These are phyloP conservation scores for Excalfactoria chinensis DNA, from an alignment of 2,113 vertebrate genomes.

Conservation along the genomic window DNA sequence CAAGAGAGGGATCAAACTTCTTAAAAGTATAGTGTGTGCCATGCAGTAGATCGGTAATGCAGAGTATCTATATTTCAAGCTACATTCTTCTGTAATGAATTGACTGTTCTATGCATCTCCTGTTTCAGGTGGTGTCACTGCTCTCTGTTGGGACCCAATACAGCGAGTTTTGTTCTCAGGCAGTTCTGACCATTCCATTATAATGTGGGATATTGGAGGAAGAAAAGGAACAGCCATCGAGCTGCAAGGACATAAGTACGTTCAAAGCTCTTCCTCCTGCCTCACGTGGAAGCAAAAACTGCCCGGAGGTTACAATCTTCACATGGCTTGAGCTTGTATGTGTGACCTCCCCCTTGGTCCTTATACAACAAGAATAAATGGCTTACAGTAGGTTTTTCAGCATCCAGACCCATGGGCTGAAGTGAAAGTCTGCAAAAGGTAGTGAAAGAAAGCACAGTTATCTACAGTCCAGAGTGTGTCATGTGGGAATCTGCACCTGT, in stretches of 20 bases:
- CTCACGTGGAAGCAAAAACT: slow-evolving; percentile 17
- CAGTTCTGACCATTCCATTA: slow-evolving; percentile 97
- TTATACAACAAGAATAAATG: neutral
- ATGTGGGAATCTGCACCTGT: neutral
- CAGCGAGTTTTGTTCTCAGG: slow-evolving; percentile 94
- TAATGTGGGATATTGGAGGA: slow-evolving; percentile 99
- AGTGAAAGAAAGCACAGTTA: neutral
- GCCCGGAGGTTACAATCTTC: neutral
- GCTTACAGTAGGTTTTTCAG: neutral
- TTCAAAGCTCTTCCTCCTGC: slow-evolving; percentile 5
- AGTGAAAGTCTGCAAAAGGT: neutral
- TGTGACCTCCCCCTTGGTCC: neutral
- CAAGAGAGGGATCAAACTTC: neutral
- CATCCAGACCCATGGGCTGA: neutral
- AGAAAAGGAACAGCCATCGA: slow-evolving; percentile 98
- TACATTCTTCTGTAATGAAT: neutral
- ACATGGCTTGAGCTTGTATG: neutral
- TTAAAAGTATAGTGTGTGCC: neutral
- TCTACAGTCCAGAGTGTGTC: neutral
- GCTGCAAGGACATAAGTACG: slow-evolving; percentile 97
- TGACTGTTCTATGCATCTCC: neutral
- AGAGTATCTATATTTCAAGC: neutral
- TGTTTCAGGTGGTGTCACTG: slow-evolving; percentile 89
- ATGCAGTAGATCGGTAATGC: neutral
- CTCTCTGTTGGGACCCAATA: slow-evolving; percentile 95